Evolutionary conservation across 1,140 invertebrate species (phyloP).

Genomic region (Diploscapter pachys): DNA sequence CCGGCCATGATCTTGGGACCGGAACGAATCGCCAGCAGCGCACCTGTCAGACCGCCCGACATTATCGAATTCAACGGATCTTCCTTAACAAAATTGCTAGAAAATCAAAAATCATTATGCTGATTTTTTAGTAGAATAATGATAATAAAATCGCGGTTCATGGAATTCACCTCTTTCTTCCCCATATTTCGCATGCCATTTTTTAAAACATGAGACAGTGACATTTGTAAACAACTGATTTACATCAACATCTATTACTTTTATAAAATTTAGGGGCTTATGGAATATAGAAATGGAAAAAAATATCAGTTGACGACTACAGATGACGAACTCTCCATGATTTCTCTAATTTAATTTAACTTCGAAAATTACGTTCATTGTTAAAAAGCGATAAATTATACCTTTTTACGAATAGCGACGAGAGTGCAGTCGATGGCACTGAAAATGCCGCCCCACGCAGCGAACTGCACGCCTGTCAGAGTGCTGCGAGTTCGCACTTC

Average conservation of each 20-base stretch:
- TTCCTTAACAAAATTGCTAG: slow-evolving; percentile 52
- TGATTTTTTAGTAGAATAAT: slow-evolving; percentile 7
- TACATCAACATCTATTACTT: too few species aligned
- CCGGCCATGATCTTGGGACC: slow-evolving; percentile 86
- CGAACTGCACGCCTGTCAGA: slow-evolving; percentile 60
- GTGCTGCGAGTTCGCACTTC: slow-evolving; percentile 52
- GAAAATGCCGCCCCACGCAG: slow-evolving; percentile 77
- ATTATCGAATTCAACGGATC: slow-evolving; percentile 77
- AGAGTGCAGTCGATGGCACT: slow-evolving; percentile 93
- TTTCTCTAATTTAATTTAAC: slow-evolving; percentile 26
- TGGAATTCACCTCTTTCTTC: neutral
- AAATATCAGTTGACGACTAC: neutral
- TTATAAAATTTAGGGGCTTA: too few species aligned
- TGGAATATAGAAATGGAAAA: too few species aligned
- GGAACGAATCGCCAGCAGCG: slow-evolving; percentile 86
- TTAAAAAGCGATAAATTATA: slow-evolving; percentile 60
- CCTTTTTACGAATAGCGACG: slow-evolving; percentile 88
- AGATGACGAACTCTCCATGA: neutral
- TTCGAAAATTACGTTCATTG: slow-evolving; percentile 12
- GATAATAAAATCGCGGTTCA: neutral
- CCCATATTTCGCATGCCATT: too few species aligned
- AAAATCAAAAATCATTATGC: slow-evolving; percentile 1
- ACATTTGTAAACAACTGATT: too few species aligned
- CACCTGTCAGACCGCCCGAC: slow-evolving; percentile 89
- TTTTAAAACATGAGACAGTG: too few species aligned